phyloP scores from a whole-genome alignment of 2,113 vertebrate species.

The Xiphophorus hellerii region DNA sequence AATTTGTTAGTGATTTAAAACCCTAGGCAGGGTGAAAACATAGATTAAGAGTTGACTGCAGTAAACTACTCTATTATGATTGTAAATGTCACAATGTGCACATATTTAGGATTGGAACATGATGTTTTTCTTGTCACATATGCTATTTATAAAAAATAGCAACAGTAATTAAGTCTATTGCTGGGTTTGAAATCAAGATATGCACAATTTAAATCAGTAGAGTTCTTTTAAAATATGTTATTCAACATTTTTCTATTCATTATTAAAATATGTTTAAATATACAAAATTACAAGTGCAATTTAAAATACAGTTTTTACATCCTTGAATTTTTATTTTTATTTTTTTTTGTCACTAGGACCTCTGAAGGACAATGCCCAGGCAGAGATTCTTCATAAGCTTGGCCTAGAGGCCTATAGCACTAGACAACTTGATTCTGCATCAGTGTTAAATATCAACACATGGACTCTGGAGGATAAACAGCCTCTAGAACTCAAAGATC shows the following conservation, averaged over 20 bases:
- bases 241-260: not conserved
- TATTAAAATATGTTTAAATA: not conserved
- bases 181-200: not conserved
- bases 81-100: not conserved
- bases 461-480: slow-evolving; percentile 53
- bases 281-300: not conserved
- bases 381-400: slow-evolving; percentile 57
- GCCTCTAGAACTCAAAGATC: slow-evolving; percentile 54
- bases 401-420: slow-evolving; percentile 56
- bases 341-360: slow-evolving; percentile 47
- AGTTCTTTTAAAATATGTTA: not conserved
- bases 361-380: slow-evolving; percentile 53
- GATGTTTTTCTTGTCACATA: not conserved
- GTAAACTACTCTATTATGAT: not conserved
- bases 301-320: not conserved
- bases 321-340: not conserved
- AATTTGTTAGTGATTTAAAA: not conserved
- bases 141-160: not conserved
- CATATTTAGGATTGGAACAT: not conserved
- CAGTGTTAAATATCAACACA: slow-evolving; percentile 66
- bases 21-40: not conserved
- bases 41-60: not conserved
- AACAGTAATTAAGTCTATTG: not conserved
- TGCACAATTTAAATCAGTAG: not conserved
- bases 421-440: slow-evolving; percentile 59